Evolutionary conservation across 2,888 invertebrate species (phyloP).

Genomic region (Andricus curvator): DNA sequence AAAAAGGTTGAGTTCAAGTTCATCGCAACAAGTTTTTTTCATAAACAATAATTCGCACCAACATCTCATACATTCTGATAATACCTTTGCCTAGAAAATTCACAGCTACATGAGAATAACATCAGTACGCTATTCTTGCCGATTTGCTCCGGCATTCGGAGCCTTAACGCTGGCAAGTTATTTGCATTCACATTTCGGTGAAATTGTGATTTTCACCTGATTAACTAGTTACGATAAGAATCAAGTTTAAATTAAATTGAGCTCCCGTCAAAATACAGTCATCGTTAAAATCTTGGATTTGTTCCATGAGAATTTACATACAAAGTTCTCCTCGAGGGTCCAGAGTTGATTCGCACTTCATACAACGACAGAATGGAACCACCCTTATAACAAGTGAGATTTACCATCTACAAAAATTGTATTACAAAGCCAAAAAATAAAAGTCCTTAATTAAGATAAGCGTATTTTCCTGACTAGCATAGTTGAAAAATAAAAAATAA

Average conservation of each 20-base stretch:
- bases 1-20: conserved; percentile 23
- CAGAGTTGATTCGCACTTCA: conserved; percentile 4
- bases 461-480: neutral
- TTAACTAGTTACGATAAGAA: conserved; percentile 52
- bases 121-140: conserved; percentile 33
- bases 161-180: conserved; percentile 17
- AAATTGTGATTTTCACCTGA: conserved; percentile 39
- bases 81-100: conserved; percentile 36
- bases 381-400: neutral
- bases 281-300: conserved; percentile 50
- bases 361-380: neutral
- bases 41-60: conserved; percentile 19
- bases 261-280: conserved; percentile 64
- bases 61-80: conserved; percentile 13
- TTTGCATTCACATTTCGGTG: conserved; percentile 37
- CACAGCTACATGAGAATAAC: conserved; percentile 38
- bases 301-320: conserved; percentile 11
- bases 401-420: neutral
- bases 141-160: conserved; percentile 31
- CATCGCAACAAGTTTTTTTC: neutral
- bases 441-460: neutral
- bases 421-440: neutral
- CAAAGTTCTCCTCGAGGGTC: conserved; percentile 12
- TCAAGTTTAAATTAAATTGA: conserved; percentile 65
- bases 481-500: neutral